These are phyloP conservation scores for Autographa pulchrina DNA, from an alignment of 2,888 invertebrate species.

Conservation along the genomic window DNA sequence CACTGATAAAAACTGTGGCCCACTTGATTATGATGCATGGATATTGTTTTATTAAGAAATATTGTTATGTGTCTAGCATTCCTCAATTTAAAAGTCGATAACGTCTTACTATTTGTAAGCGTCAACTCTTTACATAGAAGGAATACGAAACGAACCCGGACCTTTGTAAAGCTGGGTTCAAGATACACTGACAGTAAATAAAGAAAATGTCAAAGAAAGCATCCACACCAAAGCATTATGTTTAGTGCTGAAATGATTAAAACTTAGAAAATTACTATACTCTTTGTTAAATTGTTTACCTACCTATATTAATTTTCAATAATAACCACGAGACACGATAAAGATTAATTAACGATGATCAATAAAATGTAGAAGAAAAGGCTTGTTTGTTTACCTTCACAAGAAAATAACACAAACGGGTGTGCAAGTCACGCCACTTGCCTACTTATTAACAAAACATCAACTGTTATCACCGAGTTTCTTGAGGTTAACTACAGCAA, in stretches of 20 bases:
- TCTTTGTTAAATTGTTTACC: constrained; percentile 8
- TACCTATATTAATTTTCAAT: neutral
- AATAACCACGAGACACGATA: constrained; percentile 27
- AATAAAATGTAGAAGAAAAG: constrained; percentile 30
- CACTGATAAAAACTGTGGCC: constrained; percentile 46
- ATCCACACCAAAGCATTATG: too few species aligned
- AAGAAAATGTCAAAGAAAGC: neutral
- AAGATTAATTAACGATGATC: constrained; percentile 30
- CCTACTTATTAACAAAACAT: constrained; percentile 59
- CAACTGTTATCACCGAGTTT: constrained; percentile 53
- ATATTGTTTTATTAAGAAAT: constrained; percentile 28
- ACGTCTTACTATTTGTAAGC: neutral
- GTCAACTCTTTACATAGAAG: neutral
- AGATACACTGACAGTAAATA: neutral
- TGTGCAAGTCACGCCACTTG: constrained; percentile 64
- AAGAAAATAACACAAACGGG: constrained; percentile 41
- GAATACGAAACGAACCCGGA: neutral
- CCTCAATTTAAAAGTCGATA: neutral
- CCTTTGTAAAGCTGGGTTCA: neutral
- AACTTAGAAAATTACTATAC: neutral
- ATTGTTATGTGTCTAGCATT: constrained; percentile 5
- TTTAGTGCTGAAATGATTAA: neutral
- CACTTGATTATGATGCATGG: constrained; percentile 26
- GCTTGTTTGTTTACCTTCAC: constrained; percentile 39
- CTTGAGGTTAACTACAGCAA: constrained; percentile 50